Evolutionary conservation across 1,140 invertebrate genomes (phyloP).

Genomic region (Choristoneura fumiferana): DNA sequence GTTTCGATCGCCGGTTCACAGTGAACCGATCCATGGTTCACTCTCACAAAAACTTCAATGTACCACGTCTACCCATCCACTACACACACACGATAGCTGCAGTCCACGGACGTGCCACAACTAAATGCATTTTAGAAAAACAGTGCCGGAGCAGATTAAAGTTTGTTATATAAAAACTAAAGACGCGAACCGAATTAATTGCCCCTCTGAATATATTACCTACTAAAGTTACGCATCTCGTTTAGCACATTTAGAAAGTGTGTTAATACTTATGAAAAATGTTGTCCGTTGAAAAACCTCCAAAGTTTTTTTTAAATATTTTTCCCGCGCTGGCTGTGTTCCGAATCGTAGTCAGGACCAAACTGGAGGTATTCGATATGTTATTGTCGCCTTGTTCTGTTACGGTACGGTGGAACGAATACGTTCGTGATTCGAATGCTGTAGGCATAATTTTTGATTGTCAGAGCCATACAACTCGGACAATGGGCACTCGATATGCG

Average conservation of each 20-base stretch:
- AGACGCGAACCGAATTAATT: slow-evolving; percentile 57
- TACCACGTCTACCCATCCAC: slow-evolving; percentile 31
- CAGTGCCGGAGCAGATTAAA: slow-evolving; percentile 44
- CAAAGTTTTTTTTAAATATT: slow-evolving; percentile 3
- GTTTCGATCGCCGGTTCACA: slow-evolving; percentile 62
- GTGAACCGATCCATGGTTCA: slow-evolving; percentile 61
- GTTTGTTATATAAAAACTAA: slow-evolving; percentile 63
- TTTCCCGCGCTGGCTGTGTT: slow-evolving; percentile 27
- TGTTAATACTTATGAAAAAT: neutral
- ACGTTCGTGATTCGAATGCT: slow-evolving; percentile 66
- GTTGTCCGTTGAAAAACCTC: neutral
- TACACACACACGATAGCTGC: slow-evolving; percentile 45
- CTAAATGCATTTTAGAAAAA: slow-evolving; percentile 58
- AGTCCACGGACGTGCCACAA: slow-evolving; percentile 47
- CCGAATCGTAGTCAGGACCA: slow-evolving; percentile 56
- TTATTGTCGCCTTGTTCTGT: slow-evolving; percentile 66
- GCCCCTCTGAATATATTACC: slow-evolving; percentile 42
- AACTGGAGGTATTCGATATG: slow-evolving; percentile 51
- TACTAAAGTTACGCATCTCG: slow-evolving; percentile 24
- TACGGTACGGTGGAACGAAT: slow-evolving; percentile 75
- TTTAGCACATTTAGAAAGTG: slow-evolving; percentile 16
- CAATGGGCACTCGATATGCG: slow-evolving; percentile 66
- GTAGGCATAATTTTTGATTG: slow-evolving; percentile 51
- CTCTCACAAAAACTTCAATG: slow-evolving; percentile 37
- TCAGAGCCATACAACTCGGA: slow-evolving; percentile 51